phyloP scores from a whole-genome alignment of 2,113 vertebrate species.

The Perognathus longimembris region DNA sequence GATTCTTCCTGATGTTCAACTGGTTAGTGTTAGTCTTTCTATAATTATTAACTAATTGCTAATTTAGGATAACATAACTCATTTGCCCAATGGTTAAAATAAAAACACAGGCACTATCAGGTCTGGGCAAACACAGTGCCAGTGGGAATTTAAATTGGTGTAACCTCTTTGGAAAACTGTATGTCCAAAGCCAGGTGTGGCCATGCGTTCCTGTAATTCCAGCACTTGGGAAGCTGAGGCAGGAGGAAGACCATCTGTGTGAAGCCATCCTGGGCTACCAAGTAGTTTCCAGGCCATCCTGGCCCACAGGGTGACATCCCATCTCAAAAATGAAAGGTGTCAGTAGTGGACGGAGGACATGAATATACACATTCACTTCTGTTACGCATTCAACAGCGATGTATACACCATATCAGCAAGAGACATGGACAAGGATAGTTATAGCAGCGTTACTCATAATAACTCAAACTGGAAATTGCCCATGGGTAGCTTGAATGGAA shows the following conservation, averaged over 20 bases:
- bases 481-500: background rate
- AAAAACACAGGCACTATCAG: background rate
- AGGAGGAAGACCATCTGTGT: no score
- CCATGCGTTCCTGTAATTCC: background rate
- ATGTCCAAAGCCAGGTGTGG: background rate
- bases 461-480: background rate
- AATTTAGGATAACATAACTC: conserved; percentile 11
- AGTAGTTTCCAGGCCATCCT: no score
- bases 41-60: conserved; percentile 42
- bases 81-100: background rate
- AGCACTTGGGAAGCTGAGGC: background rate
- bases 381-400: background rate
- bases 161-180: background rate
- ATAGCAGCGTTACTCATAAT: background rate
- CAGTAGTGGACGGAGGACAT: background rate
- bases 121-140: background rate
- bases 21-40: background rate
- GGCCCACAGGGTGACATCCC: no score
- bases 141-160: background rate
- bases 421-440: background rate
- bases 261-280: no score
- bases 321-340: background rate
- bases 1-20: background rate
- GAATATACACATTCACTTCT: background rate
- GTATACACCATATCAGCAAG: background rate